Percentiles rank a stretch among this genome's conserved stretches.
These are phyloP conservation scores for Diceros bicornis DNA, from an alignment of 2,797 vertebrate species.

Conservation along the genomic window DNA sequence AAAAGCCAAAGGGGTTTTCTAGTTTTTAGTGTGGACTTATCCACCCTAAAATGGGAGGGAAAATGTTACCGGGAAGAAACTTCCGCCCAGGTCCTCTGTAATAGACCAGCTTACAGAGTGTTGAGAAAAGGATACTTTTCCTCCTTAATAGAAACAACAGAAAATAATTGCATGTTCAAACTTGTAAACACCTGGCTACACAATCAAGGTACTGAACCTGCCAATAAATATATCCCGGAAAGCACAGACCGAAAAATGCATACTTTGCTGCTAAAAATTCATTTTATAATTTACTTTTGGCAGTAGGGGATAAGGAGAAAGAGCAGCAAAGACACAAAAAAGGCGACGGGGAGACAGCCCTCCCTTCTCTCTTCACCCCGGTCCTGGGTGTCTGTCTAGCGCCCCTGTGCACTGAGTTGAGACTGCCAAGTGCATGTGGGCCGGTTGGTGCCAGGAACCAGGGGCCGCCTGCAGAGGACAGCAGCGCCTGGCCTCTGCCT, in stretches of 20 bases:
- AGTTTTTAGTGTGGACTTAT: neutral
- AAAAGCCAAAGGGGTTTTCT: neutral
- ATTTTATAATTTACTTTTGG: slow-evolving; percentile 75
- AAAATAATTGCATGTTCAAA: neutral
- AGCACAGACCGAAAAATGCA: slow-evolving; percentile 22
- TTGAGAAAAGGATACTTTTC: neutral
- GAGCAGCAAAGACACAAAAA: slow-evolving; percentile 68
- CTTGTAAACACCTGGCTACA: slow-evolving; percentile 54
- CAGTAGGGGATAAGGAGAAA: slow-evolving; percentile 66
- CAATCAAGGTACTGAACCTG: slow-evolving; percentile 51
- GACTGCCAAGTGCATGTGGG: slow-evolving; percentile 36
- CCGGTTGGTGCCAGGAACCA: neutral
- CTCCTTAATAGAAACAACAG: neutral
- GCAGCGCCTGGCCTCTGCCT: neutral
- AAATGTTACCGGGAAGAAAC: neutral
- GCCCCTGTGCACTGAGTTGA: slow-evolving; percentile 17
- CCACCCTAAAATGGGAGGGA: neutral
- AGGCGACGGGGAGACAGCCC: slow-evolving; percentile 55
- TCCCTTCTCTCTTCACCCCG: neutral
- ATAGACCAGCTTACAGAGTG: neutral
- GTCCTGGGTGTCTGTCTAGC: slow-evolving; percentile 69
- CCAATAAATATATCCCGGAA: slow-evolving; percentile 55
- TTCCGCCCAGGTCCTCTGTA: neutral
- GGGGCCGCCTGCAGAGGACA: neutral
- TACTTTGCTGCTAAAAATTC: slow-evolving; percentile 81